Conservation (phyloP, 2,888 invertebrate species). For the Busseola fusca region DNA sequence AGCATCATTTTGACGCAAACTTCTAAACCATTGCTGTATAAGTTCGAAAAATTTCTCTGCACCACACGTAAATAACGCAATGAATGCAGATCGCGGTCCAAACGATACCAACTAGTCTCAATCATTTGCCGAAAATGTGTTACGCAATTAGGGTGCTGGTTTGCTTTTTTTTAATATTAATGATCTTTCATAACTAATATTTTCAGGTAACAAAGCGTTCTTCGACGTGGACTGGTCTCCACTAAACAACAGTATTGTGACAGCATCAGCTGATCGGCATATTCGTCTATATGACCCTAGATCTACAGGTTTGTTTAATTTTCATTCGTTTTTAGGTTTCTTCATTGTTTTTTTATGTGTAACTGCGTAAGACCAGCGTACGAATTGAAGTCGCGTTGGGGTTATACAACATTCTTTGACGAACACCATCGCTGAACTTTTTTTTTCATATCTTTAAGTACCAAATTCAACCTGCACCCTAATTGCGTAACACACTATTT, state of each 20-base stretch:
- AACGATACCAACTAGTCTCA: too few relatives aligned
- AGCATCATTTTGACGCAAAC: too few relatives aligned
- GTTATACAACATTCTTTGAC: neutral
- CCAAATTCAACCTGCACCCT: neutral
- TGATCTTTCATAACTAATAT: neutral
- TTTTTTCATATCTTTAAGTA: neutral
- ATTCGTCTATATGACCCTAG: slow-evolving; percentile 97
- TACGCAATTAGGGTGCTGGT: neutral
- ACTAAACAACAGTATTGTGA: slow-evolving; percentile 92
- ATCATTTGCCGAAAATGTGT: too few relatives aligned
- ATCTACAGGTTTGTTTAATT: slow-evolving; percentile 89
- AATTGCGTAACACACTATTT: too few relatives aligned
- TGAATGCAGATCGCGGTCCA: too few relatives aligned
- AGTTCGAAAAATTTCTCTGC: too few relatives aligned
- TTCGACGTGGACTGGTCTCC: slow-evolving; percentile 95
- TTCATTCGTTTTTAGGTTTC: neutral
- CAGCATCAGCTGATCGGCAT: slow-evolving; percentile 97
- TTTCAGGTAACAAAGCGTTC: slow-evolving; percentile 95
- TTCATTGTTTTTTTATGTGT: neutral
- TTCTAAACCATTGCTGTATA: too few relatives aligned
- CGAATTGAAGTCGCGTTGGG: neutral
- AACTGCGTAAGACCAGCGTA: neutral
- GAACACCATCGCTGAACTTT: too few relatives aligned
- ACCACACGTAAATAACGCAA: too few relatives aligned
- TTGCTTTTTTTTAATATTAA: neutral